A percentile compares a stretch with the other conserved stretches of the same genome.
Evolutionary conservation across 1,140 invertebrate species (phyloP).

Genomic region (Oryzaephilus surinamensis): DNA sequence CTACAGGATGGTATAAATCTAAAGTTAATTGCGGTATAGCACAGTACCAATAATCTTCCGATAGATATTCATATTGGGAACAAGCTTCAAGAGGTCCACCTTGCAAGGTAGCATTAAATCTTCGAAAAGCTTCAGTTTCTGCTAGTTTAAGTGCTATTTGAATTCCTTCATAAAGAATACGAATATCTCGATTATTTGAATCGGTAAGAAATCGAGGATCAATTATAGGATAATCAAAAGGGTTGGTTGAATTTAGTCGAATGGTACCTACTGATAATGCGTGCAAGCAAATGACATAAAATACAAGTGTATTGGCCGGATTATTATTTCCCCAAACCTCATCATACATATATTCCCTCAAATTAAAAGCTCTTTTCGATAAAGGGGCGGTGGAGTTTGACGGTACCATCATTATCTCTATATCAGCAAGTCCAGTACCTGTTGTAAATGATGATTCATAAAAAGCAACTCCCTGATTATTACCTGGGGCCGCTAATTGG

Average conservation of each 20-base stretch:
- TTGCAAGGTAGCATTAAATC: conserved; percentile 46
- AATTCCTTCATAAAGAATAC: conserved; percentile 31
- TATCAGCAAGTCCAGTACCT: conserved; percentile 14
- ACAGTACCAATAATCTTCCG: conserved; percentile 29
- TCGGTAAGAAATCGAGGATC: conserved; percentile 65
- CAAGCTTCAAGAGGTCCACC: conserved; percentile 51
- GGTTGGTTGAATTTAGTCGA: conserved; percentile 54
- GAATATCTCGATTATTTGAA: conserved; percentile 51
- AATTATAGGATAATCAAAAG: conserved; percentile 64
- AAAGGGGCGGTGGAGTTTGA: conserved; percentile 10
- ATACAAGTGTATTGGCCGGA: conserved; percentile 5
- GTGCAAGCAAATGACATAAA: conserved; percentile 37
- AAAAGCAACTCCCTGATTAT: conserved; percentile 45
- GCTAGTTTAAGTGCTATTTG: conserved; percentile 43
- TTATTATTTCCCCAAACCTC: conserved; percentile 16
- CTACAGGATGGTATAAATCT: conserved; percentile 27
- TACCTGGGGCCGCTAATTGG: conserved; percentile 60
- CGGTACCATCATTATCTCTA: conserved; percentile 16
- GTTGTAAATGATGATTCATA: conserved; percentile 7
- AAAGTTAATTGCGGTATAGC: conserved; percentile 22
- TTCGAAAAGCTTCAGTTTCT: conserved; percentile 46
- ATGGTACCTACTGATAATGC: conserved; percentile 66
- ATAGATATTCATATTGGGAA: conserved; percentile 11
- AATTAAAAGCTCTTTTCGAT: conserved; percentile 13
- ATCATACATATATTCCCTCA: conserved; percentile 16